A percentile compares a stretch with the other conserved stretches of the same genome.
Conservation (phyloP, 2,113 vertebrate genomes). For the Cyanocitta stelleri region DNA sequence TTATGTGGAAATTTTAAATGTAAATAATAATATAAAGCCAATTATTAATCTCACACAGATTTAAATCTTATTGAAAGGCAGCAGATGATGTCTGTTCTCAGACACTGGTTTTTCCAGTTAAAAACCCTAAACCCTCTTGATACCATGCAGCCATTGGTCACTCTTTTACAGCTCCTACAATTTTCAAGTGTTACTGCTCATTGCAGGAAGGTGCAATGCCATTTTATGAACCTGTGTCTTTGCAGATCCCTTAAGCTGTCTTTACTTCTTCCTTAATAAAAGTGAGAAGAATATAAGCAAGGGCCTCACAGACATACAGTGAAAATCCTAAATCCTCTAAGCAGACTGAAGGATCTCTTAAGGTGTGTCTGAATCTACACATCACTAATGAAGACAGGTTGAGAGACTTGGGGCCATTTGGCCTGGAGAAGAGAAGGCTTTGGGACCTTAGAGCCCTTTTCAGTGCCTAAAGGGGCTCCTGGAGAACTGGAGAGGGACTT, state of each 20-base stretch:
- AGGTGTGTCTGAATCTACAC: neutral
- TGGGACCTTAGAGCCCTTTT: neutral
- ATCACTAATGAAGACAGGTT: neutral
- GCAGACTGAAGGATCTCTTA: neutral
- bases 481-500: neutral
- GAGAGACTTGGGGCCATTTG: accelerated
- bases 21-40: neutral
- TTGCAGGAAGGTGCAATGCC: neutral
- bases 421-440: neutral
- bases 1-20: neutral
- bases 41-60: neutral
- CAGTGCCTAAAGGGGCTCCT: neutral
- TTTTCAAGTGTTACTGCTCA: neutral
- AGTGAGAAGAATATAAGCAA: neutral
- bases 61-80: neutral
- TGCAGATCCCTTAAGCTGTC: neutral
- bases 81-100: neutral
- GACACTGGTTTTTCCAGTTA: neutral
- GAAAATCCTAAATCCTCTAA: neutral
- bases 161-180: neutral
- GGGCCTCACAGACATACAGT: neutral
- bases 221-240: neutral
- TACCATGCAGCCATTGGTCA: neutral
- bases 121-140: neutral
- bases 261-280: neutral